Evolutionary conservation across 2,113 vertebrate species (phyloP).

Genomic region (Cryptomyrus ogoouensis): DNA sequence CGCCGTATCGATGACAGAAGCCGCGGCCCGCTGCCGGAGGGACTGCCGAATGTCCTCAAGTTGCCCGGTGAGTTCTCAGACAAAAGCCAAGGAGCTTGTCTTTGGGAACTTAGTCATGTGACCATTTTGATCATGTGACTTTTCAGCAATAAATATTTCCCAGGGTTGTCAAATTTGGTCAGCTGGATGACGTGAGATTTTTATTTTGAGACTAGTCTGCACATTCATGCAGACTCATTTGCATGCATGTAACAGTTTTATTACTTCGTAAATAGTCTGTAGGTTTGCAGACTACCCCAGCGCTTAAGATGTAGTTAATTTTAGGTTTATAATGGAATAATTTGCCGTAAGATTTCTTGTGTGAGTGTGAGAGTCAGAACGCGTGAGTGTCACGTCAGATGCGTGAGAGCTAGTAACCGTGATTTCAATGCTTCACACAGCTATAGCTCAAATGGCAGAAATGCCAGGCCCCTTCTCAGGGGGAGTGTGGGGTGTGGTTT

Average conservation of each 20-base stretch:
- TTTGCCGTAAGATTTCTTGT: background rate
- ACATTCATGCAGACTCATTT: background rate
- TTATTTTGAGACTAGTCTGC: background rate
- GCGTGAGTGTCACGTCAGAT: background rate
- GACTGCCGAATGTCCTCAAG: constrained; percentile 18
- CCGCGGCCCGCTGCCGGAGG: constrained; percentile 28
- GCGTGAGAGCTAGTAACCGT: background rate
- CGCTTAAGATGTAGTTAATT: background rate
- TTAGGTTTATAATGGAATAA: background rate
- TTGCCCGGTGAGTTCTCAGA: constrained; percentile 44
- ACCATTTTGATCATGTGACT: too few species aligned
- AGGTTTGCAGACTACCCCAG: background rate
- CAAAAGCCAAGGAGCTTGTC: background rate
- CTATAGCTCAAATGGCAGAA: background rate
- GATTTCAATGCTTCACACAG: background rate
- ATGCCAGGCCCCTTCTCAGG: background rate
- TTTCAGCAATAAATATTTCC: background rate
- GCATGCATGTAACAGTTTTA: background rate
- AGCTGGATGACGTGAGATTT: background rate
- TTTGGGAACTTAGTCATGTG: background rate
- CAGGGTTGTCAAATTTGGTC: background rate
- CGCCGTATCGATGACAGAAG: constrained; percentile 47
- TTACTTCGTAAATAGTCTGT: background rate
- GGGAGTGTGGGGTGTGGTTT: background rate
- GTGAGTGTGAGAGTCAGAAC: too few species aligned